Evolutionary conservation across 2,113 vertebrate genomes (phyloP), one percentile per base, ranked within the genome.

Genomic region (Setophaga kirtlandii): DNA sequence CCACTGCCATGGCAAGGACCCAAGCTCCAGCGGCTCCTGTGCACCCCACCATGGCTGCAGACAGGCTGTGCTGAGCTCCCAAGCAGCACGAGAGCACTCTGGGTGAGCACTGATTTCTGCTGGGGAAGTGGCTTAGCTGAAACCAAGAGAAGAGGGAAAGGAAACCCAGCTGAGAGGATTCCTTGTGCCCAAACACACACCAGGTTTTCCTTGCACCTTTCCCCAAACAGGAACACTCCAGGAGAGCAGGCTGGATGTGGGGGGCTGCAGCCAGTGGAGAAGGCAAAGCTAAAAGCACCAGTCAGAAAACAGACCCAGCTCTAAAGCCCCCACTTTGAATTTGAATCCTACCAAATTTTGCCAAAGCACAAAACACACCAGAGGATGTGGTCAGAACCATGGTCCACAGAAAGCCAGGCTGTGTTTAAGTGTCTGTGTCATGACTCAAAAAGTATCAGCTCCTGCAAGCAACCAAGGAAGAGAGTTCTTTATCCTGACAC

Each of bases 201-300:
- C 3, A 1, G 16, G 19, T n/a, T 30, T 33, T 13, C 21, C 0
- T 0, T 1, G 9, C 6, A 1, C 28, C 11, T 37, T 41, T 30
- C 30, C 50, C 46, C 13, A 7, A 33, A 52, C 16, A 28, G 6
- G 10, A 46, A 14, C 0, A 0, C 49, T 8, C 37, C 37, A 27
- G 46, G 52, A 50, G 49, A 71, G 63, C 0, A 0, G 50, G 37
- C n/a, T 27, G 41, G 47, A 28, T 0, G 0, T 1, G 3, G 12
- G 39, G 28, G 18, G 8, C 78, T 55, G 71, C 27, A 59, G 62
- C 10, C 60, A 59, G 42, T 1, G 16, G 18, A 69, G 44, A 9
- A 3, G 19, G 35, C 7, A 69, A 27, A 76, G 58, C 49, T 33
- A 13, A 71, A 79, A 77, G 20, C 68, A 49, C 22, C 33, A 19